Conservation (phyloP, 1,140 invertebrate genomes). For the Wasmannia auropunctata region DNA sequence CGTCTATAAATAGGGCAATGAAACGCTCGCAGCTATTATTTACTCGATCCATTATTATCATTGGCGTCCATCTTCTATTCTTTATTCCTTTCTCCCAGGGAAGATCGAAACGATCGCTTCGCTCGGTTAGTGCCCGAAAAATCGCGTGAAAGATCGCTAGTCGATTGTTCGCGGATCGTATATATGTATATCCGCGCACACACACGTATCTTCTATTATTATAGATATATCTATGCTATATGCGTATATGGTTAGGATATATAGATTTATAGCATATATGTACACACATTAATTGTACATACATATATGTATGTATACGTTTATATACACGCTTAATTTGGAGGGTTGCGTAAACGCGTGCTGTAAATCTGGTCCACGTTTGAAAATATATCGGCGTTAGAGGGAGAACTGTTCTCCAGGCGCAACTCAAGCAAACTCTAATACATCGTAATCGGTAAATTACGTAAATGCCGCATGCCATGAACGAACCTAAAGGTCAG, state of each 20-base stretch:
- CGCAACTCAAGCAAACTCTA: conserved; percentile 70
- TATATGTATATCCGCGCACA: not conserved
- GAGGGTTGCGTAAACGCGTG: not conserved
- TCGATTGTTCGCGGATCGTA: not conserved
- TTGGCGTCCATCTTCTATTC: not conserved
- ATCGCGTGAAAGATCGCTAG: not conserved
- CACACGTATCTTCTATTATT: not conserved
- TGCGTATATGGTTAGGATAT: too few relatives aligned
- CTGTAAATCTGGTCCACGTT: conserved; percentile 21
- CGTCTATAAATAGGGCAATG: not conserved
- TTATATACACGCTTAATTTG: not conserved
- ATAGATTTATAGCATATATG: not conserved
- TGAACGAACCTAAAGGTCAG: conserved; percentile 78
- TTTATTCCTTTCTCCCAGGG: not conserved
- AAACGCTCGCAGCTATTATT: not conserved
- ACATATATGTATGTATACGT: not conserved
- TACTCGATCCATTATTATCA: not conserved
- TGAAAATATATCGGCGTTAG: conserved; percentile 71
- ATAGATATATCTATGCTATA: not conserved
- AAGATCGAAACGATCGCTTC: not conserved
- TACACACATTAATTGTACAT: not conserved
- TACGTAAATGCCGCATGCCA: conserved; percentile 79
- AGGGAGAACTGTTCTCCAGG: conserved; percentile 72
- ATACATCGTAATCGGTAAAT: conserved; percentile 78
- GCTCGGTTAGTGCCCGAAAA: not conserved